A percentile compares a stretch with the other conserved stretches of the same genome.
phyloP scores from a whole-genome alignment of 2,113 vertebrate genomes.

The Dasyprocta punctata region DNA sequence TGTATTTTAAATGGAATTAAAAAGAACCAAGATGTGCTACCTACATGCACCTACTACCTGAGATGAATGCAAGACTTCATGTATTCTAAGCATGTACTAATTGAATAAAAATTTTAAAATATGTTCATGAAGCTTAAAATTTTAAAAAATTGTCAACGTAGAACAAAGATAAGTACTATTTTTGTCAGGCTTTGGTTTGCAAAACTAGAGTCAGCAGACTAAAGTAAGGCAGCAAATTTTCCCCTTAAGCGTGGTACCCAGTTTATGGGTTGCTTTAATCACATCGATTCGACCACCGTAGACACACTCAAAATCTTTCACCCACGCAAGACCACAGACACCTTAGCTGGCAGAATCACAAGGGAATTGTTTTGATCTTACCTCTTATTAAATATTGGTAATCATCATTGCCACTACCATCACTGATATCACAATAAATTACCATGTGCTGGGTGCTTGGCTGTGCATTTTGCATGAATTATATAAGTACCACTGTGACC shows the following conservation, averaged over 20 bases:
- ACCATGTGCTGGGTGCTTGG: too few relatives aligned
- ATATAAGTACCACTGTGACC: neutral
- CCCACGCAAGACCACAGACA: neutral
- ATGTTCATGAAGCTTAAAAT: neutral
- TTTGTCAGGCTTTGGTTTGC: neutral
- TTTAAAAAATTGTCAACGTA: neutral
- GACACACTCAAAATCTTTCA: neutral
- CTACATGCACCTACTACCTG: neutral
- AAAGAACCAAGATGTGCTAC: neutral
- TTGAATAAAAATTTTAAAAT: neutral
- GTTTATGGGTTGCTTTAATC: too few relatives aligned
- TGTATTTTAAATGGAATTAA: neutral
- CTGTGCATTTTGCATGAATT: neutral
- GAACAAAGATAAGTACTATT: neutral
- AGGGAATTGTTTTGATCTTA: neutral
- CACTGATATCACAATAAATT: neutral
- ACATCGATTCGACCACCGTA: neutral
- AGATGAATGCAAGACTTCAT: neutral
- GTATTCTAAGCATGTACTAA: neutral
- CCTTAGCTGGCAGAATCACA: neutral
- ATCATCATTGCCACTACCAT: too few relatives aligned
- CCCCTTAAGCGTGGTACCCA: fast-evolving
- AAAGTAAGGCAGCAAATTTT: neutral
- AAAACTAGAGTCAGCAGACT: too few relatives aligned
- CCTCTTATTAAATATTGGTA: neutral